Base-by-base conservation (phyloP, 2,888 invertebrate species). In the Malthinus seriepunctatus region DNA sequence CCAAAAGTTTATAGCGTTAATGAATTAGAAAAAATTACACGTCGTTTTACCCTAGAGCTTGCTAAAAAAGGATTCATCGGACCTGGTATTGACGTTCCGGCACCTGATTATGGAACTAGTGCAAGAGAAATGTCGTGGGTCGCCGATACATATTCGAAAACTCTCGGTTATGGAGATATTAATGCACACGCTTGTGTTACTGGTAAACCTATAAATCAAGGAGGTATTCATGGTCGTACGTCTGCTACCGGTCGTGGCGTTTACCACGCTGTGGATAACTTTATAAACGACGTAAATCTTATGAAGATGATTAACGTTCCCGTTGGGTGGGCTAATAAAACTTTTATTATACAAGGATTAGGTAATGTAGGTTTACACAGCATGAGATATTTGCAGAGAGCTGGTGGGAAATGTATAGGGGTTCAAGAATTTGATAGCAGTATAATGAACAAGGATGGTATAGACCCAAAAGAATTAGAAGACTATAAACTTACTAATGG, bases 121-220 rank as follows among this genome's bases (percentile, higher is more conserved):
- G 95, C 95, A 76, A 86, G 97, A 15, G 97, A 97, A 81, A 97
- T 96, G 96, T 93, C 93, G 60, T 99, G 97, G 97, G 93, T 98
- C 71, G 95, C 97, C 0, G 97, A 99, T 80, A 97, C 97, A 0
- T 99, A 95, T 79, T 89, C 93, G 51, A 95, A 96, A 80, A 98
- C 98, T 39, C 87, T 96, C 71, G 95, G 95, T 49, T 91, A 88
- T 78, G 84, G 88, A 72, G 96, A 97, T 76, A 92, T 98, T 74
- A 97, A 99, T 79, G 93, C 97, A 11, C 89, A 94, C 75, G 98
- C 96, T 9, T 97, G 97, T 79, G 94, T 97, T 47, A 98, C 98
- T 5, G 98, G 98, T 34, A 98, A 98, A 77, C 97, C 97, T 8
- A 95, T 98, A 72, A 95, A 95, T 76, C 86, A 87, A 79, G 98